Percentiles rank a stretch among this genome's conserved stretches.
Evolutionary conservation across 1,140 invertebrate species (phyloP).

Genomic region (Thaumetopoea pityocampa): DNA sequence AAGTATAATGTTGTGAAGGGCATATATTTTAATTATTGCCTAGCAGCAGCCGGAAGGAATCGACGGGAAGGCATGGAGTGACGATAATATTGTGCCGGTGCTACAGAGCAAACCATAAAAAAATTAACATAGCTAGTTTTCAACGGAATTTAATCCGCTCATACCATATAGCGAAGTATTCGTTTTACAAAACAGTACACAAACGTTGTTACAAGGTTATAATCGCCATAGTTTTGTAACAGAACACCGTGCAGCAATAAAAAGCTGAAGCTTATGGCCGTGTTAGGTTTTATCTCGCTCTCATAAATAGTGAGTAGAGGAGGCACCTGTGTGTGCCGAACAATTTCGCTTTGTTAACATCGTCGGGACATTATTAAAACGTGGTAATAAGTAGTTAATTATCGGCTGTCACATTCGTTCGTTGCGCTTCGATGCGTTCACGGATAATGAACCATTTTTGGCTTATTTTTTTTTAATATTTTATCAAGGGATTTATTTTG

Average conservation of each 20-base stretch:
- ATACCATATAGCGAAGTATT: too few species aligned
- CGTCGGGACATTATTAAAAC: conserved; percentile 40
- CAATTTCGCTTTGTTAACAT: conserved; percentile 58
- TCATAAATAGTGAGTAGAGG: conserved; percentile 37
- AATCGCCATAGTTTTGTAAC: conserved; percentile 28
- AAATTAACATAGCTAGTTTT: too few species aligned
- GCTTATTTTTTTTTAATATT: neutral
- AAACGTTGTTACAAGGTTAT: conserved; percentile 12
- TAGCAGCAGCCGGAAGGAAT: too few species aligned
- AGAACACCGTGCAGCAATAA: conserved; percentile 30
- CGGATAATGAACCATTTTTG: conserved; percentile 20
- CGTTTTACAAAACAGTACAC: too few species aligned
- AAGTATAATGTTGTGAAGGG: too few species aligned
- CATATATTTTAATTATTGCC: too few species aligned
- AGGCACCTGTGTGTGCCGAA: conserved; percentile 21
- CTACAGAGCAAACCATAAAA: too few species aligned
- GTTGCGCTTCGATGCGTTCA: conserved; percentile 11
- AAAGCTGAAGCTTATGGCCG: conserved; percentile 29
- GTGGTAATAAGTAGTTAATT: conserved; percentile 55
- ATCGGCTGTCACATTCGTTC: conserved; percentile 38
- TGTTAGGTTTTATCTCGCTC: conserved; percentile 35
- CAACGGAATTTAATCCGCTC: too few species aligned
- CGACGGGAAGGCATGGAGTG: too few species aligned
- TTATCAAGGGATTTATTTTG: too few species aligned
- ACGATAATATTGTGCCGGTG: too few species aligned